These are phyloP conservation scores for Cossypha niveicapilla DNA, from an alignment of 2,797 vertebrate species.

Conservation along the genomic window DNA sequence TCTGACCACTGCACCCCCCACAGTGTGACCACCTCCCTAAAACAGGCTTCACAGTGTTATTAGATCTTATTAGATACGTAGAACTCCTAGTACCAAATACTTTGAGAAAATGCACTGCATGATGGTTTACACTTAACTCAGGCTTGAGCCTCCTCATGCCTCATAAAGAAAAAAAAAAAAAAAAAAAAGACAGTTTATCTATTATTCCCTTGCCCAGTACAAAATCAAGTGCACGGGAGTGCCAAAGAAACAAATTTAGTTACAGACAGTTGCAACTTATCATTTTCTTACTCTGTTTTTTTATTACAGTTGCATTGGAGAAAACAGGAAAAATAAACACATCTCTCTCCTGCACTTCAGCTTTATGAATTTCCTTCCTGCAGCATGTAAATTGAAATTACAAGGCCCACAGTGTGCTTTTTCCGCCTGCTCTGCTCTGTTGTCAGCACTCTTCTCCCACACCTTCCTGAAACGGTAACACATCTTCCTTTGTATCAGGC, in stretches of 20 bases:
- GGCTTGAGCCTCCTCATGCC: background rate
- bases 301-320: background rate
- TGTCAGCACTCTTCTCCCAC: conserved; percentile 6
- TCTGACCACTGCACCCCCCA: background rate
- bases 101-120: background rate
- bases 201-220: background rate
- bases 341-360: background rate
- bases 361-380: conserved; percentile 18
- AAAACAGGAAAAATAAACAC: background rate
- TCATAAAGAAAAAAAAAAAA: background rate
- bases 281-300: background rate
- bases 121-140: background rate
- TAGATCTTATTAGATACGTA: background rate
- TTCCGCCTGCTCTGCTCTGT: background rate
- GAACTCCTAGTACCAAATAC: background rate
- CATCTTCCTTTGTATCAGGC: background rate
- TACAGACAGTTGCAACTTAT: background rate
- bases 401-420: background rate
- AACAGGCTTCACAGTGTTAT: background rate
- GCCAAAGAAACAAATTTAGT: background rate
- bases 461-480: conserved; percentile 5
- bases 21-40: background rate
- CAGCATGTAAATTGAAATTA: background rate
- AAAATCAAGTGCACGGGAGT: background rate
- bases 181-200: background rate